Conservation (phyloP, 53 echinoderm and acorn worm genomes). For the Echinarachnius parma region DNA sequence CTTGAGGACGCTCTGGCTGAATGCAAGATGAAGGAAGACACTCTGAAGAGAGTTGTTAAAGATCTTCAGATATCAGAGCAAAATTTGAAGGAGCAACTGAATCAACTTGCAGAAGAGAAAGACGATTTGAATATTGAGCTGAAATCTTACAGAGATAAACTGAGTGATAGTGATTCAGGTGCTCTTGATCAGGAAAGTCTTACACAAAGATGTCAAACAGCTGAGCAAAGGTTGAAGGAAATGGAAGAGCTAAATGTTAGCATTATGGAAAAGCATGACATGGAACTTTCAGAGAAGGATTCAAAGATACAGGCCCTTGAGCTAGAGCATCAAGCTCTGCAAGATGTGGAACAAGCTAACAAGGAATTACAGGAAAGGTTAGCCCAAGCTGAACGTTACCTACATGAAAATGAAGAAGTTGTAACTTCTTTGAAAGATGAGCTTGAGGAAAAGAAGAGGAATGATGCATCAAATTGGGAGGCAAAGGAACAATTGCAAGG, state of each 20-base stretch:
- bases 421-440: constrained; percentile 1
- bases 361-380: constrained; percentile 54
- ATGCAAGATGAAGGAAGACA: constrained; percentile 44
- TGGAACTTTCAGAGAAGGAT: constrained; percentile 25
- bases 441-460: neutral
- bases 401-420: neutral
- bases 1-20: constrained; percentile 15
- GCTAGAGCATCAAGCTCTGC: constrained; percentile 14
- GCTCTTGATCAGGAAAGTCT: neutral
- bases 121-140: constrained; percentile 10
- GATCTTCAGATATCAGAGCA: constrained; percentile 49
- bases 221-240: constrained; percentile 27
- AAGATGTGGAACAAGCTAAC: constrained; percentile 11
- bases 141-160: constrained; percentile 4
- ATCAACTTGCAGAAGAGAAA: constrained; percentile 28
- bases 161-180: neutral
- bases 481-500: constrained; percentile 32
- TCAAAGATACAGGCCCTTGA: constrained; percentile 12
- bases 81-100: constrained; percentile 41
- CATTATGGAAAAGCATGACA: constrained; percentile 38
- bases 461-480: neutral
- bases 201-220: constrained; percentile 1
- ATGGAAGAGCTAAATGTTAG: constrained; percentile 19
- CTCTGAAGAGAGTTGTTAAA: constrained; percentile 45
- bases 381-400: constrained; percentile 5